Percentiles rank a stretch among this genome's conserved stretches.
Evolutionary conservation across 2,888 invertebrate species (phyloP).

Genomic region (Tiliacea citrago): DNA sequence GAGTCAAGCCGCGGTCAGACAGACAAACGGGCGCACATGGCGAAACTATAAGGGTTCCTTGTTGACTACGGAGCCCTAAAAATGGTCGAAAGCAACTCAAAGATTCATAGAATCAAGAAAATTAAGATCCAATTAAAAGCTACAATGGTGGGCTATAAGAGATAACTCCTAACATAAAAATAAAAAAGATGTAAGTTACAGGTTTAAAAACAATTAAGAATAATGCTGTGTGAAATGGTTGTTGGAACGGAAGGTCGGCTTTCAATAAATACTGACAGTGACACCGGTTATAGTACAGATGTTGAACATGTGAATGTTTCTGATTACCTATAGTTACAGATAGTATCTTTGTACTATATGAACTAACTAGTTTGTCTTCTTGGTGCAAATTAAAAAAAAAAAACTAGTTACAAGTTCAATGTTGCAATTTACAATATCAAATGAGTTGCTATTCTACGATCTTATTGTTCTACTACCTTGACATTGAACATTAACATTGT

Average conservation of each 20-base stretch:
- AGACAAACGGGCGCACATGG: no score
- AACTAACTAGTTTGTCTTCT: background rate
- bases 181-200: background rate
- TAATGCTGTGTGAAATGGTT: background rate
- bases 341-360: background rate
- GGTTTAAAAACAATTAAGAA: background rate
- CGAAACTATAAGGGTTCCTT: no score
- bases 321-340: background rate
- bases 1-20: no score
- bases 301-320: background rate
- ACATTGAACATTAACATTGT: slow-evolving; percentile 76
- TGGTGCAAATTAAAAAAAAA: background rate
- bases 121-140: background rate
- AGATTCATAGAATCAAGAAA: background rate
- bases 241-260: background rate
- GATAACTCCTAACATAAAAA: background rate
- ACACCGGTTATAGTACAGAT: background rate
- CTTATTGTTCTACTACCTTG: slow-evolving; percentile 64
- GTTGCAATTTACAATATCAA: slow-evolving; percentile 35
- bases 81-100: background rate
- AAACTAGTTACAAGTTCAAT: slow-evolving; percentile 43
- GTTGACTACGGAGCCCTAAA: no score
- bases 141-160: background rate
- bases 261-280: background rate
- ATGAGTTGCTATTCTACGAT: slow-evolving; percentile 31